Evolutionary conservation across 2,888 invertebrate species (phyloP).

Genomic region (Apodemia mormo): DNA sequence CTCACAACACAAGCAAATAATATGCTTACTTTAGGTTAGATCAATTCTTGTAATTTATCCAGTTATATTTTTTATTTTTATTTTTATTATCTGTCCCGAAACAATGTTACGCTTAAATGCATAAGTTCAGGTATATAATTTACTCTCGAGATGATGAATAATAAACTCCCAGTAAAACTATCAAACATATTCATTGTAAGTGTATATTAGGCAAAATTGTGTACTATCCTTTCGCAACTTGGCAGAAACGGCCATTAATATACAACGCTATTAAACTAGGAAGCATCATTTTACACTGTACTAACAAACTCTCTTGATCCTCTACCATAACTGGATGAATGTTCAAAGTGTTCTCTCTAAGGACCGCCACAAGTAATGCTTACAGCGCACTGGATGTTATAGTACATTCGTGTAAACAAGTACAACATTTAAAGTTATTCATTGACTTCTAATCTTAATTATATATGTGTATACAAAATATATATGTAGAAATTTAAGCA

Average conservation of each 20-base stretch:
- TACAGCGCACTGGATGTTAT: conserved; percentile 49
- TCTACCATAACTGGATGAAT: conserved; percentile 45
- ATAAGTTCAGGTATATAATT: too few relatives aligned
- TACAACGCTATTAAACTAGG: conserved; percentile 27
- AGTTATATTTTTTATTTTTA: too few relatives aligned
- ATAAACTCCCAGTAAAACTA: background rate
- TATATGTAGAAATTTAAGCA: background rate
- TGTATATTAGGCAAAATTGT: background rate
- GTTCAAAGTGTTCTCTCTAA: conserved; percentile 42
- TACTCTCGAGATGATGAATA: too few relatives aligned
- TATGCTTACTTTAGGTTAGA: too few relatives aligned
- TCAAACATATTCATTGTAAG: background rate
- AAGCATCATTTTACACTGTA: conserved; percentile 22
- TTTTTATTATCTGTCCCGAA: too few relatives aligned
- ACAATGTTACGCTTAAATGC: too few relatives aligned
- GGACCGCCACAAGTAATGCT: conserved; percentile 51
- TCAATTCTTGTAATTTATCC: too few relatives aligned
- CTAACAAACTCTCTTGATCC: conserved; percentile 42
- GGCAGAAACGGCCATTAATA: conserved; percentile 35
- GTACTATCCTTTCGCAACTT: background rate
- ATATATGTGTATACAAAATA: conserved; percentile 1
- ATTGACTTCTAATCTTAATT: conserved; percentile 21
- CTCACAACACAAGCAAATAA: too few relatives aligned
- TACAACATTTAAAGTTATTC: background rate
- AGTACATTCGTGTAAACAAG: conserved; percentile 30